Percentiles rank a stretch among this genome's conserved stretches.
phyloP scores from a whole-genome alignment of 2,113 vertebrate genomes.

The Formicarius rufipectus region DNA sequence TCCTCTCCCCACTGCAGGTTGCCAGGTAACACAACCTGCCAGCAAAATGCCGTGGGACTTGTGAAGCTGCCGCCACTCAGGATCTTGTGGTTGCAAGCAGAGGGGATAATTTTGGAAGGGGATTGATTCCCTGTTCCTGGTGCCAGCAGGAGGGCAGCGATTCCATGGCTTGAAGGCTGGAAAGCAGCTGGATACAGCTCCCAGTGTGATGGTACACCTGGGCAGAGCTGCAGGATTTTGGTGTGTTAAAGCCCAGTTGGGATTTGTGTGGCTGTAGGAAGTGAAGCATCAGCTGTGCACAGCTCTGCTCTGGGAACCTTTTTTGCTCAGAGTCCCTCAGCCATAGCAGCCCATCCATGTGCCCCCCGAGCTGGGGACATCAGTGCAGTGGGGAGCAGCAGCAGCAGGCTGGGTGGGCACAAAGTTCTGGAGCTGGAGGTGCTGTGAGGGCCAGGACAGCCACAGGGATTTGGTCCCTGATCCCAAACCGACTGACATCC shows the following conservation, averaged over 20 bases:
- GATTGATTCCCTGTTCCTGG: fast-evolving
- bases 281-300: fast-evolving
- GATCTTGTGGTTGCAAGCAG: neutral
- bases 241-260: neutral
- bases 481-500: neutral
- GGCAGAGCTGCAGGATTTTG: neutral
- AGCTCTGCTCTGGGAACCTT: neutral
- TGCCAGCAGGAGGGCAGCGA: fast-evolving
- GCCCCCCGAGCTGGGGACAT: neutral
- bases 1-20: constrained; percentile 50
- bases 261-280: neutral
- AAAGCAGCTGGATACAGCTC: neutral
- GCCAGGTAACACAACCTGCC: constrained; percentile 63
- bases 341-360: fast-evolving
- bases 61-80: neutral
- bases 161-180: neutral
- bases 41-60: constrained; percentile 20
- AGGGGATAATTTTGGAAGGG: neutral
- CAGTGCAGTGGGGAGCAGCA: neutral
- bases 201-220: fast-evolving
- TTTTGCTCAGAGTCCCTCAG: fast-evolving
- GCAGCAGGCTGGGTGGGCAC: fast-evolving
- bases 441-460: neutral
- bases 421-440: neutral
- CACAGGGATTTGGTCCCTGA: neutral